Percentiles rank a stretch among this genome's conserved stretches.
Evolutionary conservation across 2,888 invertebrate species (phyloP).

Genomic region (Psococerastis gibbosa): DNA sequence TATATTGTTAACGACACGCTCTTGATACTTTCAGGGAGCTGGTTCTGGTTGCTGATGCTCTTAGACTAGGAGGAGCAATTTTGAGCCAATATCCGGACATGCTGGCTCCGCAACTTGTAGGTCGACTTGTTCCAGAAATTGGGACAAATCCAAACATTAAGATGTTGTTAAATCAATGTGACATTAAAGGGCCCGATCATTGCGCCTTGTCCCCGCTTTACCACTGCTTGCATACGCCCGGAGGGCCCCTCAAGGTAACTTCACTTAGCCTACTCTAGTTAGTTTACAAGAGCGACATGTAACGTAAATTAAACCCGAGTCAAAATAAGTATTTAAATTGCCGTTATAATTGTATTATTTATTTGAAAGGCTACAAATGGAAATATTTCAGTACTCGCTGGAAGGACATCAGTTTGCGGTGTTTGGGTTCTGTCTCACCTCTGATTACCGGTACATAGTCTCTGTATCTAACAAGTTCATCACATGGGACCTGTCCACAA

Average conservation of each 20-base stretch:
- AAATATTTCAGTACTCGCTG: constrained; percentile 57
- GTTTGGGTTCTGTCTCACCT: constrained; percentile 76
- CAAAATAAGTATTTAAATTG: too few species aligned
- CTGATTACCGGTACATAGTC: constrained; percentile 80
- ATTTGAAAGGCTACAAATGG: neutral
- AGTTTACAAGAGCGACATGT: too few species aligned
- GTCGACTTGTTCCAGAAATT: constrained; percentile 80
- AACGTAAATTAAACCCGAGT: too few species aligned
- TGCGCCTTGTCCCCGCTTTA: constrained; percentile 84
- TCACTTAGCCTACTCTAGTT: too few species aligned
- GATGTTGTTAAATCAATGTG: constrained; percentile 76
- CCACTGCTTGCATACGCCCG: constrained; percentile 96
- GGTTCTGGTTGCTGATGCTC: constrained; percentile 80
- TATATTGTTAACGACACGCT: neutral
- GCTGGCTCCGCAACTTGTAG: constrained; percentile 87
- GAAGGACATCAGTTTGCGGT: constrained; percentile 98
- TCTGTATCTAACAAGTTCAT: constrained; percentile 93
- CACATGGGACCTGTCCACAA: constrained; percentile 91
- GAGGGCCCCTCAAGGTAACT: constrained; percentile 90
- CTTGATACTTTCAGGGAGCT: constrained; percentile 53
- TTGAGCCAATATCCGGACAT: constrained; percentile 82
- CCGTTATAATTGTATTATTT: neutral
- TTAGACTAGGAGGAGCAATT: constrained; percentile 86
- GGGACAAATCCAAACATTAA: constrained; percentile 64
- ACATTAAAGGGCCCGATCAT: constrained; percentile 68